phyloP scores from a whole-genome alignment of 2,888 invertebrate genomes.

The Hydrotaea cyrtoneurina region DNA sequence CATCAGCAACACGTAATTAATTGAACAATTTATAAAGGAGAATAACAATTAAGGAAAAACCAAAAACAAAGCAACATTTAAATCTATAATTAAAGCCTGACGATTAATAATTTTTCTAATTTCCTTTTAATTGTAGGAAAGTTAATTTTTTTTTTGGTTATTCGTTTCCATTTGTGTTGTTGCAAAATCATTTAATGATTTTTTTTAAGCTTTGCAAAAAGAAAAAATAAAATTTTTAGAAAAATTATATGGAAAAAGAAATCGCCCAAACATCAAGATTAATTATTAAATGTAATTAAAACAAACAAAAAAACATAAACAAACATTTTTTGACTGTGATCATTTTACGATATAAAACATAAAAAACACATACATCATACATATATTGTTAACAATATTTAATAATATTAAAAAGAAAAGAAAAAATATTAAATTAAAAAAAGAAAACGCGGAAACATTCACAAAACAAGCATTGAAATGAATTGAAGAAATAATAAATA shows the following conservation, averaged over 20 bases:
- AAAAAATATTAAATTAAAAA: neutral
- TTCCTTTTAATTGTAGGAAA: neutral
- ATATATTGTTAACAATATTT: slow-evolving; percentile 11
- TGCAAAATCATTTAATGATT: neutral
- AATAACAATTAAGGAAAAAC: neutral
- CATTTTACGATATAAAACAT: slow-evolving; percentile 72
- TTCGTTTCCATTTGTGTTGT: too few species aligned
- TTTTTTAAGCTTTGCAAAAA: slow-evolving; percentile 23
- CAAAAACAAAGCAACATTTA: neutral
- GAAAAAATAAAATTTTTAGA: neutral
- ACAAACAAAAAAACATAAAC: slow-evolving; percentile 43
- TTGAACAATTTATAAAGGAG: slow-evolving; percentile 13
- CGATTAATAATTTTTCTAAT: slow-evolving; percentile 6
- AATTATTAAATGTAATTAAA: slow-evolving; percentile 15
- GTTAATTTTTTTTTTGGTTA: neutral
- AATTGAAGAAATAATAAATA: slow-evolving; percentile 61
- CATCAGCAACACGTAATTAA: slow-evolving; percentile 14
- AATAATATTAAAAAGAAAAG: slow-evolving; percentile 41
- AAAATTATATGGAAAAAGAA: neutral
- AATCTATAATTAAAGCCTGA: slow-evolving; percentile 5
- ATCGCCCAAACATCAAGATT: slow-evolving; percentile 16
- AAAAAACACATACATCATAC: slow-evolving; percentile 21
- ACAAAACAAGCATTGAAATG: slow-evolving; percentile 7
- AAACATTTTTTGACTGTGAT: slow-evolving; percentile 76
- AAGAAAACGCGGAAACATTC: neutral